Conservation (phyloP, 2,113 vertebrate species). For the Alosa alosa region DNA sequence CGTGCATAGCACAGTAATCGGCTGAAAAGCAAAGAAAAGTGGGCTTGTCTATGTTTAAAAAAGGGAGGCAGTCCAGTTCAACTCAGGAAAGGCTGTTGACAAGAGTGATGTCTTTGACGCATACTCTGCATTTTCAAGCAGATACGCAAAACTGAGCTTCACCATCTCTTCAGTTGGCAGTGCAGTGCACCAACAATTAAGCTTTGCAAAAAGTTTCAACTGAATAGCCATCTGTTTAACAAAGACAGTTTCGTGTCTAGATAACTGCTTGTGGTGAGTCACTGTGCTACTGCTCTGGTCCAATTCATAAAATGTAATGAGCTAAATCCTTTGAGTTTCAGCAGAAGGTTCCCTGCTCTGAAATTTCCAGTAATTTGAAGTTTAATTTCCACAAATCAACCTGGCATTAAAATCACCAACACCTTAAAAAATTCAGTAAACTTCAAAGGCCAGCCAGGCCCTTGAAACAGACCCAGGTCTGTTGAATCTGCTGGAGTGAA, state of each 20-base stretch:
- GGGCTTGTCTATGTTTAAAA: not conserved
- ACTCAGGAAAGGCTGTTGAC: not conserved
- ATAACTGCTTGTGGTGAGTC: not conserved
- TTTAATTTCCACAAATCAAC: no score
- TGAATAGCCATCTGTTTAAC: not conserved
- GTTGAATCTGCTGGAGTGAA: not conserved
- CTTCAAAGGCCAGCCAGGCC: no score
- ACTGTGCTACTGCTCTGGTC: not conserved
- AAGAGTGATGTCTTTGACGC: not conserved
- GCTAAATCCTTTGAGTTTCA: not conserved
- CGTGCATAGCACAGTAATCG: not conserved
- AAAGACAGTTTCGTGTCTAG: not conserved
- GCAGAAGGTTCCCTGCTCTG: no score
- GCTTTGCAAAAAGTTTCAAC: not conserved
- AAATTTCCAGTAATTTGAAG: no score
- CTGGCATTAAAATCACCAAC: no score
- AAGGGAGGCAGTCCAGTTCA: not conserved
- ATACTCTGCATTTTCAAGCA: not conserved
- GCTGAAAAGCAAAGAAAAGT: not conserved
- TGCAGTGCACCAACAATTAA: not conserved
- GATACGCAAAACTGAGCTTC: not conserved
- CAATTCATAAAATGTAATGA: no score
- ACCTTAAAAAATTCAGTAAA: no score
- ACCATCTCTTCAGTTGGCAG: not conserved
- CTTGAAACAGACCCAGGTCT: no score